phyloP scores from a whole-genome alignment of 2,797 vertebrate species.

The Apodemus agrarius region DNA sequence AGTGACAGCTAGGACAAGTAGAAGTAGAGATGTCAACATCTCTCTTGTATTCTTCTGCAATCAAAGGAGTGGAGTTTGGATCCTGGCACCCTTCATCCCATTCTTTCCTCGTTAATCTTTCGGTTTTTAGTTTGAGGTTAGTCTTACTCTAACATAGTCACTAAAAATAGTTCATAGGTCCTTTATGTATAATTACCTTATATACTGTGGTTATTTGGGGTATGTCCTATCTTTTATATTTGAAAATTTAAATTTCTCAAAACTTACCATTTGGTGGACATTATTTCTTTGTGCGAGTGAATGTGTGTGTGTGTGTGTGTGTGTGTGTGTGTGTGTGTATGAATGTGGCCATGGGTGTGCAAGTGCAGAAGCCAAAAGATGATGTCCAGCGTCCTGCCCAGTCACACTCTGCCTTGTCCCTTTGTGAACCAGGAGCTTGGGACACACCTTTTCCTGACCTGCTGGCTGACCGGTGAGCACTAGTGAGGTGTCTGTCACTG shows the following conservation, averaged over 20 bases:
- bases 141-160: background rate
- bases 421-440: background rate
- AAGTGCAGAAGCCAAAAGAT: background rate
- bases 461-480: background rate
- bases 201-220: background rate
- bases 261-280: background rate
- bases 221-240: background rate
- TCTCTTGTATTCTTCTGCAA: background rate
- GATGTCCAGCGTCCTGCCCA: background rate
- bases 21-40: slow-evolving; percentile 8
- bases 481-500: background rate
- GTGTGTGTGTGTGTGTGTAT: background rate
- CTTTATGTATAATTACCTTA: background rate
- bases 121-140: background rate
- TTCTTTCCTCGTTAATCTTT: slow-evolving; percentile 23
- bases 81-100: background rate
- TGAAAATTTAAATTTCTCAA: background rate
- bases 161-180: background rate
- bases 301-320: background rate
- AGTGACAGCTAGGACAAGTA: background rate
- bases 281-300: background rate
- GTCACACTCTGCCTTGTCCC: background rate
- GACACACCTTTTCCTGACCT: background rate
- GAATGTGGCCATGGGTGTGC: background rate
- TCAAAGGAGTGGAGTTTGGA: slow-evolving; percentile 1